A percentile compares a stretch with the other conserved stretches of the same genome.
phyloP scores from a whole-genome alignment of 2,113 vertebrate genomes.

The Urocolius indicus region DNA sequence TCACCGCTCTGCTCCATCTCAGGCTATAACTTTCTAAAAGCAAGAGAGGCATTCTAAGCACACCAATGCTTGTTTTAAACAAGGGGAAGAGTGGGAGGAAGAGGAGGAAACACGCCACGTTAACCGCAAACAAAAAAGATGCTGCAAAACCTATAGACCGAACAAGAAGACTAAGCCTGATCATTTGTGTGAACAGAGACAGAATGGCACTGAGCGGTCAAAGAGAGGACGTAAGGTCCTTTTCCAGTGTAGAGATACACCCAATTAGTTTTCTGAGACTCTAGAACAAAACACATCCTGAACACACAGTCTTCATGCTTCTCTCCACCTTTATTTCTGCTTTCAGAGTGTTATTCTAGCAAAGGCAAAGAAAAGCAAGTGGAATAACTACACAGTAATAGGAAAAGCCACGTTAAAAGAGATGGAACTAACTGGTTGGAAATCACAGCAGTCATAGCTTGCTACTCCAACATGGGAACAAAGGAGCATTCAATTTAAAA shows the following conservation, averaged over 20 bases:
- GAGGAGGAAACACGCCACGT: constrained; percentile 6
- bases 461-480: background rate
- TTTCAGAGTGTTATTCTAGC: background rate
- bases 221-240: background rate
- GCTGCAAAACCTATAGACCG: background rate
- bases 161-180: background rate
- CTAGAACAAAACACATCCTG: background rate
- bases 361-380: background rate
- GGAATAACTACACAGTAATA: background rate
- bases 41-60: constrained; percentile 25
- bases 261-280: background rate
- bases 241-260: background rate
- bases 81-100: background rate
- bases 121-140: background rate
- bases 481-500: background rate
- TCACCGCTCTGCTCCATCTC: background rate
- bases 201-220: background rate
- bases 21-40: constrained; percentile 63
- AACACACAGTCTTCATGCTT: background rate
- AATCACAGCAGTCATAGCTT: background rate
- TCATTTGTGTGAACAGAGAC: background rate
- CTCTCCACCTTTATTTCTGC: background rate
- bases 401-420: background rate
- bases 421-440: background rate
- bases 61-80: constrained; percentile 15